Base-by-base conservation (phyloP, 2,113 vertebrate genomes). In the Odontophorus gujanensis region DNA sequence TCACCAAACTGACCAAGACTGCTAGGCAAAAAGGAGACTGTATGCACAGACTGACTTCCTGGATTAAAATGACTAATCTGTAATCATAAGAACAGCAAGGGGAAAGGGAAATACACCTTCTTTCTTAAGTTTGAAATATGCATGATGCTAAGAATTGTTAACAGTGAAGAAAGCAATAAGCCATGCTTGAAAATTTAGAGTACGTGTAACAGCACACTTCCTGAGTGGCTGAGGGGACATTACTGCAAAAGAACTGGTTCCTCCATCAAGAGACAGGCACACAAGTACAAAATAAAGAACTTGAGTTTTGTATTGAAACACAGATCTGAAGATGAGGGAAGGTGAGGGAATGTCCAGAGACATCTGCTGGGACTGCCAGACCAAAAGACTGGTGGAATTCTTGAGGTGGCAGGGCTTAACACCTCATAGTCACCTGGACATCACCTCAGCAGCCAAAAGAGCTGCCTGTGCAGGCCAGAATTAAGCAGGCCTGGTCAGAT, bases 221-320 rank as follows among this genome's bases (percentile, higher is more conserved):
- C 57, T 1, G 6, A n/a, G 30, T 15, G 4, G 1, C 1, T 30
- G 13, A 2, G 5, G 1, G 7, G 3, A 5, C 50, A n/a, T 48
- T 30, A 36, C 22, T 42, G 42, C n/a, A 72, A 51, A 83, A 67
- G 7, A 75, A 30, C 8, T 36, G 76, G 7, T 4, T 82, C 20
- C 26, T 81, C 11, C 59, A 65, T 47, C 3, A 2, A 81, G 7
- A 53, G 7, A 6, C 45, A 47, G 19, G 7, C 28, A 72, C 53
- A 18, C 13, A 51, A 74, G 28, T 11, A 11, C 18, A 45, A 43
- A 71, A 5, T 20, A 28, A 34, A 26, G 6, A 40, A 8, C 36
- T 32, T 38, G 32, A 14, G 20, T 7, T 22, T 30, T 1, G 2
- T 30, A 20, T 11, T 17, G 10, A 87, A 90, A 74, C 5, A 42